Conservation (phyloP, 2,797 vertebrate genomes). For the Poeciliopsis paucimaculata region DNA sequence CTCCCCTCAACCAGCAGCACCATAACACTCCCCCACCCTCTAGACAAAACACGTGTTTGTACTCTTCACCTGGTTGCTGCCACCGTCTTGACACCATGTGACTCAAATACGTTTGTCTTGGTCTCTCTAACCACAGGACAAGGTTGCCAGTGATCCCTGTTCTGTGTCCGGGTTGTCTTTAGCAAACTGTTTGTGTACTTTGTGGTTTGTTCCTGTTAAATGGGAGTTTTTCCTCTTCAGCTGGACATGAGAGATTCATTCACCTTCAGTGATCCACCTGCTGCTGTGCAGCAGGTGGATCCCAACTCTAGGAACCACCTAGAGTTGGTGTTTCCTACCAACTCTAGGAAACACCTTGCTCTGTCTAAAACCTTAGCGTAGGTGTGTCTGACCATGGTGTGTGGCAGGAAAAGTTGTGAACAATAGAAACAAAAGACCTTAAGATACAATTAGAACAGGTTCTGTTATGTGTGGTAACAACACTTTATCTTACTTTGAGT, state of each 20-base stretch:
- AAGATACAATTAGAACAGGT: not conserved
- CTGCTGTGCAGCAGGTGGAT: too few relatives aligned
- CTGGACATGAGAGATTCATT: not conserved
- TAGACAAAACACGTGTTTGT: not conserved
- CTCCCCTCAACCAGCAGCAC: not conserved
- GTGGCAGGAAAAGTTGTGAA: not conserved
- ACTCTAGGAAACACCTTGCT: not conserved
- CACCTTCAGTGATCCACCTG: not conserved
- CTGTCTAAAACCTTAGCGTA: not conserved
- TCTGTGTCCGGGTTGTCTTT: too few relatives aligned
- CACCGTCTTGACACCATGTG: too few relatives aligned
- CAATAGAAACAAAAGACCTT: not conserved
- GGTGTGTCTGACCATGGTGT: not conserved
- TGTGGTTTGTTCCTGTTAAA: too few relatives aligned
- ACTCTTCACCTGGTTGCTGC: too few relatives aligned
- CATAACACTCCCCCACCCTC: not conserved
- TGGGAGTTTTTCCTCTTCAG: too few relatives aligned
- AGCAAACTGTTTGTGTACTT: too few relatives aligned
- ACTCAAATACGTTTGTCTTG: too few relatives aligned
- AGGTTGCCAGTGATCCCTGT: too few relatives aligned
- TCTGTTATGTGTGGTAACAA: not conserved
- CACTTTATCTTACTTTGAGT: conserved; percentile 1
- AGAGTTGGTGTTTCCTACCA: too few relatives aligned
- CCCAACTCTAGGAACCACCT: not conserved
- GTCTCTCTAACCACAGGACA: too few relatives aligned